A percentile compares a stretch with the other conserved stretches of the same genome.
Evolutionary conservation across 64 coral and sea anemone genomes (phyloP).

Genomic region (Montipora efflorescens): DNA sequence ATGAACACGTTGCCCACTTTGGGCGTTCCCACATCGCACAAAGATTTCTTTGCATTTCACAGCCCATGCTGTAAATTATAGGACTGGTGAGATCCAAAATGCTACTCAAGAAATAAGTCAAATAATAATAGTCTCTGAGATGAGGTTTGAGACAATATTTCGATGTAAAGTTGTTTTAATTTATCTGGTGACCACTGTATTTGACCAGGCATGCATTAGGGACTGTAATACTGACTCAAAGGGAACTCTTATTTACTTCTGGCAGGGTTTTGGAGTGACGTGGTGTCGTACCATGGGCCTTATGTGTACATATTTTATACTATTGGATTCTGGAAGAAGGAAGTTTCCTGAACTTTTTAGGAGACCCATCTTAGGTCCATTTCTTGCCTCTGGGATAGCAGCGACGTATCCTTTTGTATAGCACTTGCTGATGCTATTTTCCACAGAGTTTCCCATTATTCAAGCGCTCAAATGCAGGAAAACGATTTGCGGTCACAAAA

Average conservation of each 20-base stretch:
- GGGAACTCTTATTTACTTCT: background rate
- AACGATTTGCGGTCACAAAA: too few species aligned
- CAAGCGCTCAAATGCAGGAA: too few species aligned
- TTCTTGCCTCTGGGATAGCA: constrained; percentile 92
- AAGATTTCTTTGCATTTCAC: too few species aligned
- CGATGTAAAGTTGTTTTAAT: background rate
- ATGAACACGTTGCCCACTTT: too few species aligned
- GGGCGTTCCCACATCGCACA: too few species aligned
- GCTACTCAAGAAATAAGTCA: too few species aligned
- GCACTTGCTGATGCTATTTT: background rate
- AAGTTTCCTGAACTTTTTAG: constrained; percentile 93
- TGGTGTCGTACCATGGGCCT: constrained; percentile 93
- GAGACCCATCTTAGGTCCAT: constrained; percentile 85
- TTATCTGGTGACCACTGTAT: background rate
- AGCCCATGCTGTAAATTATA: too few species aligned
- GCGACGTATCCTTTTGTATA: constrained; percentile 90
- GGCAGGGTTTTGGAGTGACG: constrained; percentile 90
- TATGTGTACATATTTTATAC: constrained; percentile 88
- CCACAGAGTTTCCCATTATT: too few species aligned
- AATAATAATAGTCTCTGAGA: background rate
- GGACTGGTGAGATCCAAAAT: too few species aligned
- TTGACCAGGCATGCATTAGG: too few species aligned
- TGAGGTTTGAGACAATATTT: background rate
- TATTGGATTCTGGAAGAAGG: constrained; percentile 89
- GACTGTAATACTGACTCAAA: background rate